Conservation (phyloP, 2,113 vertebrate genomes). For the Indri indri region DNA sequence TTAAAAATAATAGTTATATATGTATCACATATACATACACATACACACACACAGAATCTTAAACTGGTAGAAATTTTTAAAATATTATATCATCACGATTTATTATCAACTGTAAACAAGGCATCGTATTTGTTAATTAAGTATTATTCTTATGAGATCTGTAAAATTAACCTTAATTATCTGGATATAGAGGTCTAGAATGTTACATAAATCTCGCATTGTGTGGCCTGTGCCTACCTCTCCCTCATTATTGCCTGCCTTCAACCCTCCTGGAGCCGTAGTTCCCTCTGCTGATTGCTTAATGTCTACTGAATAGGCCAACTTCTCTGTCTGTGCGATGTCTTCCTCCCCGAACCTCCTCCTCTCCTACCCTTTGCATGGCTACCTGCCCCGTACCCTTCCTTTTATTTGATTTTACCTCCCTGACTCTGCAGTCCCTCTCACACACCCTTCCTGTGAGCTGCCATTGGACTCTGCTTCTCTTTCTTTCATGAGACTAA, state of each 20-base stretch:
- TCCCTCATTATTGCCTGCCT: not conserved
- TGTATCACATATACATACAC: not conserved
- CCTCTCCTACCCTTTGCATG: not conserved
- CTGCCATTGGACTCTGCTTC: too few relatives aligned
- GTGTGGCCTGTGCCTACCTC: not conserved
- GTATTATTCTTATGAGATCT: not conserved
- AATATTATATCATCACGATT: not conserved
- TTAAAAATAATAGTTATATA: not conserved
- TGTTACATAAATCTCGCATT: not conserved
- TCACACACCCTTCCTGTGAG: rapidly evolving
- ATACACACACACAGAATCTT: not conserved
- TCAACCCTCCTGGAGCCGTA: not conserved
- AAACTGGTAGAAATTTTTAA: not conserved
- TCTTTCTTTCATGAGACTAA: not conserved
- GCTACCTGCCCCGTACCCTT: too few relatives aligned
- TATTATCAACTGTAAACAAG: not conserved
- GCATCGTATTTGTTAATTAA: not conserved
- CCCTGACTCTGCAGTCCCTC: not conserved
- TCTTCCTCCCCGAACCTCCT: not conserved
- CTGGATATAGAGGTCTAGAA: not conserved
- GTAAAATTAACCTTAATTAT: not conserved
- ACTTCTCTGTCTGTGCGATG: not conserved
- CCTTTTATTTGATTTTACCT: not conserved
- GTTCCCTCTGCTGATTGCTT: not conserved
- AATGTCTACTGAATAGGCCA: rapidly evolving